Conservation (phyloP, 1,140 invertebrate species). For the Drosophila jambulina region DNA sequence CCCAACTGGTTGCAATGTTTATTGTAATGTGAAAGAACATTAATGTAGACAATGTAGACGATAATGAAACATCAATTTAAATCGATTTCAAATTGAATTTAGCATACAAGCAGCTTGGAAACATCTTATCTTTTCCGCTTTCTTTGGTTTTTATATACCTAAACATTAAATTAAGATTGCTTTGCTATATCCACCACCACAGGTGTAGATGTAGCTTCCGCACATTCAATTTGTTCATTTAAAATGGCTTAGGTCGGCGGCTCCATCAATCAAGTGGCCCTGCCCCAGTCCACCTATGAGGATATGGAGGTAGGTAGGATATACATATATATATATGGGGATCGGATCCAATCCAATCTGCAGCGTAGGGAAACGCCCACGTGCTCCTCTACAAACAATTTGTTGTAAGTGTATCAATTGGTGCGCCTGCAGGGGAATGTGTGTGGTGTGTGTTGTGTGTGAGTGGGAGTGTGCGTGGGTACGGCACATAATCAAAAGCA, state of each 20-base stretch:
- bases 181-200: neutral
- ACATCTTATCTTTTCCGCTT: neutral
- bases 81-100: neutral
- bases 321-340: conserved; percentile 5
- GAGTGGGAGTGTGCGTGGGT: conserved; percentile 32
- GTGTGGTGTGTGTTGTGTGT: conserved; percentile 20
- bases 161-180: conserved; percentile 3
- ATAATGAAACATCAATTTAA: neutral
- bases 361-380: conserved; percentile 41
- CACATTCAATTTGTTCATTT: conserved; percentile 79
- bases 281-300: conserved; percentile 18
- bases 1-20: neutral
- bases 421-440: conserved; percentile 43
- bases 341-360: conserved; percentile 14
- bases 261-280: conserved; percentile 70
- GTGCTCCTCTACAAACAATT: conserved; percentile 69
- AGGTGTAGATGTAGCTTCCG: conserved; percentile 18
- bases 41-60: neutral
- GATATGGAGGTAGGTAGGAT: conserved; percentile 1
- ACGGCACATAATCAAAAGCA: conserved; percentile 81
- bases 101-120: neutral
- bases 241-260: conserved; percentile 70
- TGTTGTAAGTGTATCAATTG: conserved; percentile 80
- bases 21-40: neutral
- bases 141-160: neutral